Evolutionary conservation across 2,888 invertebrate species (phyloP), one percentile per base, ranked within the genome.

Genomic region (Eueremaeus valkanovi): DNA sequence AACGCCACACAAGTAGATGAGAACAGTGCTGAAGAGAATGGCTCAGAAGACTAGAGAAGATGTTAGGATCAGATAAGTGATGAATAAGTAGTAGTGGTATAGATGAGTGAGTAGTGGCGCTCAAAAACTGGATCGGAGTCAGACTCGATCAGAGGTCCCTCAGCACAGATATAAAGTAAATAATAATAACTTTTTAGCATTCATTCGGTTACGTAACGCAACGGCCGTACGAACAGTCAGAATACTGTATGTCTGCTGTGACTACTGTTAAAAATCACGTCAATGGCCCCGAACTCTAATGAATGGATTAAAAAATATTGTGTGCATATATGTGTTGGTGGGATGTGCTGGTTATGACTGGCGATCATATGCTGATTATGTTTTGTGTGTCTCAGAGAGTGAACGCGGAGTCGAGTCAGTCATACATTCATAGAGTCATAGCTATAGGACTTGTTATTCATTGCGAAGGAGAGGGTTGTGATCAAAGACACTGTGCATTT

Each of bases 381-480:
- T 63, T 45, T 27, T 27, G 55, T 55, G 55, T 55, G 55, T 55
- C 27, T 55, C 55, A 27, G 21, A 55, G 27, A 55, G 27, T 55
- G 11, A 5, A 24, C 11, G 21, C 27, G 27, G 55, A 55, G 13
- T 6, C 27, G 63, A 36, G n/a, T 27, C 21, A 31, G 5, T 63
- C 63, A 63, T 33, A 33, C n/a, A n/a, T n/a, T n/a, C n/a, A n/a
- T n/a, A n/a, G n/a, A n/a, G n/a, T n/a, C n/a, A n/a, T n/a, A 31
- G 63, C n/a, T 63, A 63, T 63, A 63, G 63, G 63, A 63, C 31
- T 63, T 63, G 33, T 63, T 63, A 63, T 63, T 63, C 13, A 63
- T 29, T 36, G 27, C 55, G 21, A 63, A 63, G 21, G 63, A 63
- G 63, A 63, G 63, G 63, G 63, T 63, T 63, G 63, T 63, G 31